Conservation (phyloP, 1,140 invertebrate species). For the Harpegnathos saltator region DNA sequence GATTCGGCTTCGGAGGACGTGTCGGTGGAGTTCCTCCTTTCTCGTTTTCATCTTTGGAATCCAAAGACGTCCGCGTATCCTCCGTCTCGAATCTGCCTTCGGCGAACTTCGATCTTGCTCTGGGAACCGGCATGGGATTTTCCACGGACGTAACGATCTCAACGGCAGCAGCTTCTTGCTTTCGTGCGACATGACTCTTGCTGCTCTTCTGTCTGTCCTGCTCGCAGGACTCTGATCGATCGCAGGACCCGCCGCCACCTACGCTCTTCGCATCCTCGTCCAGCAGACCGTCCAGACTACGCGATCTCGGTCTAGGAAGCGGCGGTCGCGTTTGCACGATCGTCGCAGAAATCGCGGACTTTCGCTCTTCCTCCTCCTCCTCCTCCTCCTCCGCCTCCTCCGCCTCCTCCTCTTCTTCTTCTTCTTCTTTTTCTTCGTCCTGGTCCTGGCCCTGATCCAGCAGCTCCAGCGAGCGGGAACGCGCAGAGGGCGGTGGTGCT, state of each 20-base stretch:
- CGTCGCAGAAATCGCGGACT: slow-evolving; percentile 28
- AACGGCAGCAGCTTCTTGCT: not conserved
- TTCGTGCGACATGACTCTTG: not conserved
- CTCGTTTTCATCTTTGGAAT: not conserved
- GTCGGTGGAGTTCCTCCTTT: slow-evolving; percentile 12
- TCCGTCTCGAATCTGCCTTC: slow-evolving; percentile 49
- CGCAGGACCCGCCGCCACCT: not conserved
- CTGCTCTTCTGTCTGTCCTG: slow-evolving; percentile 14
- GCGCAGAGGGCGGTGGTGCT: slow-evolving; percentile 72
- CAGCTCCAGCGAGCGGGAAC: slow-evolving; percentile 78
- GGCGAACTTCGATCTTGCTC: slow-evolving; percentile 21
- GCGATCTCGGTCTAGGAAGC: slow-evolving; percentile 86
- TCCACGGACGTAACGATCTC: not conserved
- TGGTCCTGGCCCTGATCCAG: too few species aligned
- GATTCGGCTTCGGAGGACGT: slow-evolving; percentile 48
- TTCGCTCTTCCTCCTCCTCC: slow-evolving; percentile 65
- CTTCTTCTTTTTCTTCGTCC: too few species aligned
- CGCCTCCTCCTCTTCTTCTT: too few species aligned
- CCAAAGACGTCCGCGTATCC: slow-evolving; percentile 17
- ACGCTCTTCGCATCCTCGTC: slow-evolving; percentile 73
- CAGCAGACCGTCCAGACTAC: slow-evolving; percentile 89
- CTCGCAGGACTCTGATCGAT: not conserved
- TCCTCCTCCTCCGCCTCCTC: too few species aligned
- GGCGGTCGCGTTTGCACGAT: slow-evolving; percentile 68
- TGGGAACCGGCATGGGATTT: slow-evolving; percentile 42